Base-by-base conservation (phyloP, 2,113 vertebrate genomes). In the Bagarius yarrelli region DNA sequence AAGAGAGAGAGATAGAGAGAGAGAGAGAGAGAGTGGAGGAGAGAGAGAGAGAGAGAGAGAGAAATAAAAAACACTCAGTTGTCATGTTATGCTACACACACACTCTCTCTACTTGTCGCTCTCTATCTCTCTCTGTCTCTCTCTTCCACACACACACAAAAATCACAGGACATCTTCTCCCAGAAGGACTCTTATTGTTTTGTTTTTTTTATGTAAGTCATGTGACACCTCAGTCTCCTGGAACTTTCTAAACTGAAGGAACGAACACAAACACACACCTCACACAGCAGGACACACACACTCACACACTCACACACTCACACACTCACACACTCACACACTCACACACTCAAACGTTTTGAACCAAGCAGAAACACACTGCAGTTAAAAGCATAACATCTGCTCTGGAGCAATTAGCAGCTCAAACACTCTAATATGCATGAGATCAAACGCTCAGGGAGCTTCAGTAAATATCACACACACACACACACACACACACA, bases 141-240 rank as follows among this genome's bases (percentile, higher is more conserved):
- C n/a, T n/a, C n/a, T n/a, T 55, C 14, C 74, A 40, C 71, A 80
- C 83, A 76, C 78, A 72, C 78, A 64, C 56, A 77, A 47, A 72
- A n/a, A n/a, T n/a, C 78, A 44, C 78, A 19, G 74, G 56, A 78
- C 34, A 74, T 34, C 27, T 25, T 40, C 53, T 73, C 83, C 79
- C 75, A 40, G 32, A 76, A 67, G 83, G 63, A 81, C 23, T 18
- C 75, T 44, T 78, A 79, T 60, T 71, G 79, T 81, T 79, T 81
- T 85, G 19, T 50, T 79, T 57, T 81, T 57, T 81, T 61, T 11
- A 53, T 66, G 77, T 61, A 72, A 60, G 69, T 81, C 80, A 73
- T 73, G 74, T 81, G 83, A 59, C 66, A 63, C 75, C 72, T 25
- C 74, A 47, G 55, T 78, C 40, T 36, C 56, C 55, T 72, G 55